These are phyloP conservation scores for Lasioglossum morio DNA, from an alignment of 2,888 invertebrate species.

Conservation along the genomic window DNA sequence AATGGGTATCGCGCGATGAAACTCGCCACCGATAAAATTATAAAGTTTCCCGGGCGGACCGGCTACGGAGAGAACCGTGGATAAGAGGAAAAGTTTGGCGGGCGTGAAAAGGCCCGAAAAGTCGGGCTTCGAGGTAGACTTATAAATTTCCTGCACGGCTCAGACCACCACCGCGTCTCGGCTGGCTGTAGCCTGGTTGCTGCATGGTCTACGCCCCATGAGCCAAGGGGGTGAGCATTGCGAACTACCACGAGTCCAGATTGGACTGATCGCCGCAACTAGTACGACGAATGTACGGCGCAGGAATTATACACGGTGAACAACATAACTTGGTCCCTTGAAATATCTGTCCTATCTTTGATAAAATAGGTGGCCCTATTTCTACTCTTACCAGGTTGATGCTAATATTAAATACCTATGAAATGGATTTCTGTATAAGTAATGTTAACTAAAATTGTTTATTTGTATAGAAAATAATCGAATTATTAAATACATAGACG, in stretches of 20 bases:
- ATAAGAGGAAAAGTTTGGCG: slow-evolving; percentile 64
- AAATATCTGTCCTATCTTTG: neutral
- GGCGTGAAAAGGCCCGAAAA: slow-evolving; percentile 67
- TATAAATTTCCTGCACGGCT: slow-evolving; percentile 72
- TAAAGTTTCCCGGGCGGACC: slow-evolving; percentile 68
- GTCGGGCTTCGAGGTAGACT: slow-evolving; percentile 67
- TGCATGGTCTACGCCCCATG: neutral
- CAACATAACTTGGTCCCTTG: neutral
- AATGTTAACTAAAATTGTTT: too few relatives aligned
- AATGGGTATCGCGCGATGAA: slow-evolving; percentile 73
- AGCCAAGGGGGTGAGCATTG: slow-evolving; percentile 14
- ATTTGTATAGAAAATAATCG: too few relatives aligned
- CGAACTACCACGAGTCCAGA: too few relatives aligned
- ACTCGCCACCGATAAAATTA: slow-evolving; percentile 77
- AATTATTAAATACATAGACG: too few relatives aligned
- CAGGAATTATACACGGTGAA: neutral
- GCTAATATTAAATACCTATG: neutral
- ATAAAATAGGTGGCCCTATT: neutral
- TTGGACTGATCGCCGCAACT: neutral
- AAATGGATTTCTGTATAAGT: neutral
- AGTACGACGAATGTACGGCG: neutral
- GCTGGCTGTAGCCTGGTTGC: slow-evolving; percentile 32
- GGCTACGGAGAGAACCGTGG: slow-evolving; percentile 12
- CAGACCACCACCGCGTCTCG: slow-evolving; percentile 49
- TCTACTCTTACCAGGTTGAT: neutral